A percentile compares a stretch with the other conserved stretches of the same genome.
phyloP scores from a whole-genome alignment of 2,888 invertebrate species.

The Blastobasis adustella region DNA sequence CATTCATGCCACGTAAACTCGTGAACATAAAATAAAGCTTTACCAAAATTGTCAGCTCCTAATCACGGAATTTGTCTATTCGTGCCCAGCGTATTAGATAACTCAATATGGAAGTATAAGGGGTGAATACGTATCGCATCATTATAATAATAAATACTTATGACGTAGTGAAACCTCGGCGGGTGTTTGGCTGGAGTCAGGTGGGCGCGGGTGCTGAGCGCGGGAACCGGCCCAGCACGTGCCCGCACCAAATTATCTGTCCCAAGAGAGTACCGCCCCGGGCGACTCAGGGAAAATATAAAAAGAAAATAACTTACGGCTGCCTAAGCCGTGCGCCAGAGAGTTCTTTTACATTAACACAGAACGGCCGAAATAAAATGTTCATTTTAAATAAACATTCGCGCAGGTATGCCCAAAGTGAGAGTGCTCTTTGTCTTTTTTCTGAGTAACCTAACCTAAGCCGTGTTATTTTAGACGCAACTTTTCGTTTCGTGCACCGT shows the following conservation, averaged over 20 bases:
- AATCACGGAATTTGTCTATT: slow-evolving; percentile 39
- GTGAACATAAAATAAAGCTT: slow-evolving; percentile 49
- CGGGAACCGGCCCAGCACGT: slow-evolving; percentile 52
- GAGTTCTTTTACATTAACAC: slow-evolving; percentile 46
- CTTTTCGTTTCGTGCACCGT: slow-evolving; percentile 16
- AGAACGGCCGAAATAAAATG: slow-evolving; percentile 44
- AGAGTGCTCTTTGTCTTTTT: slow-evolving; percentile 23
- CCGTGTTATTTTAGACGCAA: slow-evolving; percentile 19
- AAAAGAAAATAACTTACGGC: slow-evolving; percentile 62
- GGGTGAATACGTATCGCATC: slow-evolving; percentile 8
- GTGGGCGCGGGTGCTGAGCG: slow-evolving; percentile 29
- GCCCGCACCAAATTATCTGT: slow-evolving; percentile 59
- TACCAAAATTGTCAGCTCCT: slow-evolving; percentile 41
- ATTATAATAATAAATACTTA: slow-evolving; percentile 4
- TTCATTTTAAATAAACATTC: slow-evolving; percentile 43
- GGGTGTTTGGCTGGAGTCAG: not conserved
- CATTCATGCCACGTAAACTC: slow-evolving; percentile 46
- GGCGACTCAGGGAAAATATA: slow-evolving; percentile 53
- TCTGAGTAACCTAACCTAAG: slow-evolving; percentile 5
- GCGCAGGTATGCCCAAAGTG: slow-evolving; percentile 22
- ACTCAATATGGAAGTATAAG: slow-evolving; percentile 29
- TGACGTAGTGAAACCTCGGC: not conserved
- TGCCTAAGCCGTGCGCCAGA: slow-evolving; percentile 42
- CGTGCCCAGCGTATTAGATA: slow-evolving; percentile 24
- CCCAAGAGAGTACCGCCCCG: slow-evolving; percentile 46